These are phyloP conservation scores for Hozukius guyotensis DNA, from an alignment of 2,797 vertebrate genomes.

Conservation along the genomic window DNA sequence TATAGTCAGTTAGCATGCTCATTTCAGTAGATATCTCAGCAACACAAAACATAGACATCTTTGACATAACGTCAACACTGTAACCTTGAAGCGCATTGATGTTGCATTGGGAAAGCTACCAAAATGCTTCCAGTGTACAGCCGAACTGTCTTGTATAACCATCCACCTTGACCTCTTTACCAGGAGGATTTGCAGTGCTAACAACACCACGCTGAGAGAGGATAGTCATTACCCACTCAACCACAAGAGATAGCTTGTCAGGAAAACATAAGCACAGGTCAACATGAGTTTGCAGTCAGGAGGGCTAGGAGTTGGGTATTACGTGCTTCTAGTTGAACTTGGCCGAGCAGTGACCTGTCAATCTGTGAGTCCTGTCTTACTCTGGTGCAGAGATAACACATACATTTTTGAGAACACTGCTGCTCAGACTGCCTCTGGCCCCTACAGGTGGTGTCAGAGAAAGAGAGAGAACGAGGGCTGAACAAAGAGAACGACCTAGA, in stretches of 20 bases:
- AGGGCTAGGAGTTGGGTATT: neutral
- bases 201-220: neutral
- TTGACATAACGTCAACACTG: neutral
- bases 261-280: neutral
- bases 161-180: neutral
- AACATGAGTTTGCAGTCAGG: neutral
- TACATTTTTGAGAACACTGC: neutral
- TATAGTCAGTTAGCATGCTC: neutral
- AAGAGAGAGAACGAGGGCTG: neutral
- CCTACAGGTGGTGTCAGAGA: constrained; percentile 9
- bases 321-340: neutral
- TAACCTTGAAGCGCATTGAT: neutral
- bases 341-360: neutral
- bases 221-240: neutral
- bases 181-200: no score
- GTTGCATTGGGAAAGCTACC: neutral
- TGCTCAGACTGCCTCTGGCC: neutral
- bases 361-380: neutral
- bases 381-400: neutral
- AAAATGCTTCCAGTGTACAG: neutral
- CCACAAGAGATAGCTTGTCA: neutral
- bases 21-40: neutral
- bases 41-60: neutral
- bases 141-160: neutral
- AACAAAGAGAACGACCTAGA: constrained; percentile 10